phyloP scores from a whole-genome alignment of 1,140 invertebrate genomes.

The Eriosoma lanigerum region DNA sequence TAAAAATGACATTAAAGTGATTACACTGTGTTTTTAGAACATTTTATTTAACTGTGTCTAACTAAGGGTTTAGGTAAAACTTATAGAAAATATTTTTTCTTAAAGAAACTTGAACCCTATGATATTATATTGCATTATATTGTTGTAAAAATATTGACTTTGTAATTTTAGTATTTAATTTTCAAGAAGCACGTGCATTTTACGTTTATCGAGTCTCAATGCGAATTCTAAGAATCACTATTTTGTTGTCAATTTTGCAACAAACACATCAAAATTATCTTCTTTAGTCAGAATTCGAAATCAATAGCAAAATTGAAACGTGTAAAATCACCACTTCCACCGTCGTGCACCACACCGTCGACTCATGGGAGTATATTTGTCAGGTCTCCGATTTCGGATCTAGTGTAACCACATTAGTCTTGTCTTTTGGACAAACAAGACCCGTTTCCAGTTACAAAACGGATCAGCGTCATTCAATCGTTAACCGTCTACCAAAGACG shows the following conservation, averaged over 20 bases:
- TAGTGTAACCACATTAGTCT: conserved; percentile 25
- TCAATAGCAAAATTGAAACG: not conserved
- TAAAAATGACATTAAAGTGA: too few species aligned
- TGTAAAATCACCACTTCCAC: not conserved
- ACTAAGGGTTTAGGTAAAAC: too few species aligned
- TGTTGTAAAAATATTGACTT: too few species aligned
- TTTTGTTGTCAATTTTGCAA: not conserved
- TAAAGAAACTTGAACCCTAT: too few species aligned
- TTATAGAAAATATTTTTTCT: too few species aligned
- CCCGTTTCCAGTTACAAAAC: conserved; percentile 39
- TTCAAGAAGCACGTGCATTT: not conserved
- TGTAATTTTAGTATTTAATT: not conserved
- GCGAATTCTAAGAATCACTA: not conserved
- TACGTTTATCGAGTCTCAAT: not conserved
- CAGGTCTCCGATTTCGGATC: not conserved
- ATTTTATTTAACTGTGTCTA: too few species aligned
- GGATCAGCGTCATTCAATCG: conserved; percentile 28
- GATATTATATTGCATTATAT: too few species aligned
- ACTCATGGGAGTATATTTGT: not conserved
- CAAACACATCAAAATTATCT: too few species aligned
- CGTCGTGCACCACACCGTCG: too few species aligned
- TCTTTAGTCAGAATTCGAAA: not conserved
- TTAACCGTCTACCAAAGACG: too few species aligned
- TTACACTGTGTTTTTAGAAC: too few species aligned
- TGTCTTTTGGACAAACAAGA: conserved; percentile 19